Evolutionary conservation across 2,797 vertebrate genomes (phyloP), one percentile per base, ranked within the genome.

Genomic region (Acomys russatus): DNA sequence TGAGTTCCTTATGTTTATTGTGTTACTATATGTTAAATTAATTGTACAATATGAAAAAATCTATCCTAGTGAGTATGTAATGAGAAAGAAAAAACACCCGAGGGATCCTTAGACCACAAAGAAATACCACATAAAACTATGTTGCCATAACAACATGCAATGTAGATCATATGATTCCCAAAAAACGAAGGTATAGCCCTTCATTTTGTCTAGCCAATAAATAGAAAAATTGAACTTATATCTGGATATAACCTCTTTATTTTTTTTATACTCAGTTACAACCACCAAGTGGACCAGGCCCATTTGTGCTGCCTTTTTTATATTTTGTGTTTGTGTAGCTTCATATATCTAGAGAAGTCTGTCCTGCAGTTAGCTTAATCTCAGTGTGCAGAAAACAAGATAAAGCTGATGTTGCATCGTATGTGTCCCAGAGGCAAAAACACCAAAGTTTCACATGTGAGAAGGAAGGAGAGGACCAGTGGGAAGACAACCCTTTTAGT

Each of bases 41-140:
- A 64, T 84, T 88, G 79, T 25, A 73, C 33, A 38, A 49, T 64
- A 86, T 73, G 44, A 77, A 83, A 66, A 96, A 96, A 89, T 73
- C 9, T 85, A 30, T 56, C 12, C 33, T 73, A 35, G 71, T 51
- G 76, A 88, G 56, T 77, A 68, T 33, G 35, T 20, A 18, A 22
- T 17, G 1, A 11, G 30, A 64, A 61, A 88, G 14, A 8, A 28
- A 88, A 88, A n/a, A 71, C 3, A 80, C n/a, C 49, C 30, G 35
- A 44, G 4, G 6, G 28, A 87, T 71, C 14, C 33, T 87, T 38
- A 59, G 33, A 82, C 33, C 23, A 66, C 14, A 77, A 5, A 44
- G 28, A 83, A 77, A n/a, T 64, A 82, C 54, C 5, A 71, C 23
- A 64, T 51, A 49, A 88, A 91, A 70, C 68, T 59, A 38, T 64